Conservation (phyloP, 2,888 invertebrate species). For the Tenodera sinensis region DNA sequence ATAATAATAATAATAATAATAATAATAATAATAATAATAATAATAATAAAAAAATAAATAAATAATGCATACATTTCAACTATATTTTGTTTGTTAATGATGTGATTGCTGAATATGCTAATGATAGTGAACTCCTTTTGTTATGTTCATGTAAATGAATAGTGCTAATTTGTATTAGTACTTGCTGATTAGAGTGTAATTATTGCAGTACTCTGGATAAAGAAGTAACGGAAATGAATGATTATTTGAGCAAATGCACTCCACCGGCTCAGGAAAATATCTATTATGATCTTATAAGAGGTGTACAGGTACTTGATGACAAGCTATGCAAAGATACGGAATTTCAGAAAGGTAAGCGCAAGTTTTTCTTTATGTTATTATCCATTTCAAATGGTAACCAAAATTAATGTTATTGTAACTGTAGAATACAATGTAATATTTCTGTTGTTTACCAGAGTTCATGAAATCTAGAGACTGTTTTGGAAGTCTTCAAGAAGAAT, state of each 20-base stretch:
- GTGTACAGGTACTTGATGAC: not conserved
- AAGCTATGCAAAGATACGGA: not conserved
- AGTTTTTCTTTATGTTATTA: not conserved
- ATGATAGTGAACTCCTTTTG: too few relatives aligned
- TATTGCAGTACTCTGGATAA: not conserved
- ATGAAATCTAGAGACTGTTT: not conserved
- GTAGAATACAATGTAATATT: not conserved
- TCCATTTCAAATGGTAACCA: too few relatives aligned
- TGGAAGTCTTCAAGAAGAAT: not conserved
- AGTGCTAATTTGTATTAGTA: too few relatives aligned
- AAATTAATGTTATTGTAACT: too few relatives aligned
- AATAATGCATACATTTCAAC: too few relatives aligned
- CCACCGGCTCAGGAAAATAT: not conserved
- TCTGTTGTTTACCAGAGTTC: not conserved
- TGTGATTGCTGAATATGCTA: too few relatives aligned
- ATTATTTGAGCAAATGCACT: not conserved
- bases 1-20: too few relatives aligned
- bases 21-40: too few relatives aligned
- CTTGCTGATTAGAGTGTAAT: not conserved
- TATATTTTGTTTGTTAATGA: too few relatives aligned
- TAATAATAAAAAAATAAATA: too few relatives aligned
- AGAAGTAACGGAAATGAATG: not conserved
- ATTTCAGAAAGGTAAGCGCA: not conserved
- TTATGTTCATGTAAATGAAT: too few relatives aligned
- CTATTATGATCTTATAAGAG: not conserved